phyloP scores from a whole-genome alignment of 2,113 vertebrate genomes.

The Phodopus roborovskii region DNA sequence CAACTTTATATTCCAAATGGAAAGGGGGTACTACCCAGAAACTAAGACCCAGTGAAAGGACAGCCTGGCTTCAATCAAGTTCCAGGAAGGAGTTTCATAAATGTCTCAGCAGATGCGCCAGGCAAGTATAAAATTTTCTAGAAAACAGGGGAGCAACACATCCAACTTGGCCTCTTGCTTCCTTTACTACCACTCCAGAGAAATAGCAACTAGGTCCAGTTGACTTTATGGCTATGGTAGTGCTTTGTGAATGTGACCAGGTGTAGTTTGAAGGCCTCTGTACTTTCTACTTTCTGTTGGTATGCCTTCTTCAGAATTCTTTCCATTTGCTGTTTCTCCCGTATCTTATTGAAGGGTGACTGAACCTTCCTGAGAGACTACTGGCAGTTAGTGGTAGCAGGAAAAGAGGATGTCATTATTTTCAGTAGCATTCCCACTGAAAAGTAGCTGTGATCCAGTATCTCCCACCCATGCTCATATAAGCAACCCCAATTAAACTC shows the following conservation, averaged over 20 bases:
- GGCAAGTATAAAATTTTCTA: neutral
- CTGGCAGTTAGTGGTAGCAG: neutral
- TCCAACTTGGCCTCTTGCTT: neutral
- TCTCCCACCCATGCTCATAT: neutral
- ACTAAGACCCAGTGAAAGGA: neutral
- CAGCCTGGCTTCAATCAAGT: conserved; percentile 64
- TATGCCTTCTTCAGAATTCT: conserved; percentile 97
- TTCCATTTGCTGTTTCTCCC: conserved; percentile 94
- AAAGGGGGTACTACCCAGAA: neutral
- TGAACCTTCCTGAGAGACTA: neutral
- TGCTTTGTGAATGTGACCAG: conserved; percentile 96
- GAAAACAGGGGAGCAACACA: neutral
- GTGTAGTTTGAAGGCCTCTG: conserved; percentile 96
- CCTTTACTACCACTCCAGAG: neutral
- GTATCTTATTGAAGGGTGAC: neutral
- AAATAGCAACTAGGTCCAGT: conserved; percentile 94
- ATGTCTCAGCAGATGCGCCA: neutral
- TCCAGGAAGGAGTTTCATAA: neutral
- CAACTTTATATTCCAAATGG: neutral
- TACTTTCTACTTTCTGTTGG: conserved; percentile 95
- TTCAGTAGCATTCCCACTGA: neutral
- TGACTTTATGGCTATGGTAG: conserved; percentile 99
- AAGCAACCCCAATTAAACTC: neutral
- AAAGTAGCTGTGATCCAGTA: neutral
- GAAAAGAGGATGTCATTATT: neutral